Evolutionary conservation across 2,888 invertebrate genomes (phyloP).

Genomic region (Oithona nana): DNA sequence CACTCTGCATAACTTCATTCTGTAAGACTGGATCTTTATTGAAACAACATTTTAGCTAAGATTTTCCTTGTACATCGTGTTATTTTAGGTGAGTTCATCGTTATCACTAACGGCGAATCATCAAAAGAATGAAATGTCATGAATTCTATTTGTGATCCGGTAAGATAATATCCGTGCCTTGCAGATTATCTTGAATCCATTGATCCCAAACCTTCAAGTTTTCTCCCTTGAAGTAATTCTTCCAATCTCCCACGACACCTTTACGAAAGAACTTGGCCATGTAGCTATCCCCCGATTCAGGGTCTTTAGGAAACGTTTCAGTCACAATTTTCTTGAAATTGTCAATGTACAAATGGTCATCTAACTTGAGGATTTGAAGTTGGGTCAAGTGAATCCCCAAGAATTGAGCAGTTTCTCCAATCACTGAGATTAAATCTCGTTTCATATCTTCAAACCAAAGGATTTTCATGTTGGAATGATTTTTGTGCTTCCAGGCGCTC

Average conservation of each 20-base stretch:
- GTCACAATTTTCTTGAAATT: background rate
- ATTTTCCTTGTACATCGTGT: no score
- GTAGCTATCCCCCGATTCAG: no score
- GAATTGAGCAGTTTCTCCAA: background rate
- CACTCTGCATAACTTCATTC: no score
- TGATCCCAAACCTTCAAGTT: background rate
- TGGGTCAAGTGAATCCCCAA: background rate
- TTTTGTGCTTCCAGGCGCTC: background rate
- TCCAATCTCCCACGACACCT: background rate
- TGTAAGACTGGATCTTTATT: no score
- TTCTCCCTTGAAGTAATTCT: background rate
- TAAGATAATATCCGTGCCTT: background rate
- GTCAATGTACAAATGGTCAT: background rate
- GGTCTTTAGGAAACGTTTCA: background rate
- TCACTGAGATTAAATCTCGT: background rate
- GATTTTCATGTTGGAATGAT: background rate
- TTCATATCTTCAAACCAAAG: conserved; percentile 2
- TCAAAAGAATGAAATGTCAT: no score
- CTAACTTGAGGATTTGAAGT: background rate
- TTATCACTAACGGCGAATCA: no score
- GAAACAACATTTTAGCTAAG: no score
- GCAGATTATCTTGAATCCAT: background rate
- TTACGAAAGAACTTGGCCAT: background rate
- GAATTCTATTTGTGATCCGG: background rate
- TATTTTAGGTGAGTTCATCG: no score